phyloP scores from a whole-genome alignment of 92 coral and sea anemone species.

The Paragorgia papillata region DNA sequence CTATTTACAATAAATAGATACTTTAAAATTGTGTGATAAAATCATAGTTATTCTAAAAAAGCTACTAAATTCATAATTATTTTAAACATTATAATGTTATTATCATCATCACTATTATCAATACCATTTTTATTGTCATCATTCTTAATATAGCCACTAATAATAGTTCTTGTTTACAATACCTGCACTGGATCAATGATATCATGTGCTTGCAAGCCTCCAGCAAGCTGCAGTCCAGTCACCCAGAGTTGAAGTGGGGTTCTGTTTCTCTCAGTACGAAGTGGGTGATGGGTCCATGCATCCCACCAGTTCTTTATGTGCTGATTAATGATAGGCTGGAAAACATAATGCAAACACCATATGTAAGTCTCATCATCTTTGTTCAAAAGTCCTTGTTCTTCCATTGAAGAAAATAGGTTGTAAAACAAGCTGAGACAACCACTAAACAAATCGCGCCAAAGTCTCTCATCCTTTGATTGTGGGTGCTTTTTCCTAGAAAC shows the following conservation, averaged over 20 bases:
- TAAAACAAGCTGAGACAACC: constrained; percentile 53
- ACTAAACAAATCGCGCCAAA: constrained; percentile 54
- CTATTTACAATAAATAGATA: too few relatives aligned
- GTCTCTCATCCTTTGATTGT: constrained; percentile 60
- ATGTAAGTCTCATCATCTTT: constrained; percentile 55
- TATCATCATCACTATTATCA: too few relatives aligned
- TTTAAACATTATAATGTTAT: too few relatives aligned
- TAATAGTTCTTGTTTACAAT: neutral
- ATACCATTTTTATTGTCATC: too few relatives aligned
- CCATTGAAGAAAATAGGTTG: constrained; percentile 45
- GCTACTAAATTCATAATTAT: too few relatives aligned
- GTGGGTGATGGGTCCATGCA: constrained; percentile 63
- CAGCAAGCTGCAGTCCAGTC: constrained; percentile 50
- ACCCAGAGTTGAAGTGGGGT: constrained; percentile 69
- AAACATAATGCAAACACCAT: constrained; percentile 64
- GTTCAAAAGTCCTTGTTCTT: constrained; percentile 43
- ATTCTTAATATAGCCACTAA: too few relatives aligned
- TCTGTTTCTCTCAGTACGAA: constrained; percentile 49
- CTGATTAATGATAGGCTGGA: constrained; percentile 55
- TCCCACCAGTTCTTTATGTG: constrained; percentile 66
- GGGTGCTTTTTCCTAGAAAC: constrained; percentile 61
- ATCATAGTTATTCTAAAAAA: too few relatives aligned
- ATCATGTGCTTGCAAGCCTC: constrained; percentile 9
- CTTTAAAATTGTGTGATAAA: too few relatives aligned
- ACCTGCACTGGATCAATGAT: constrained; percentile 11